phyloP scores from a whole-genome alignment of 2,888 invertebrate species.

The Agriopis aurantiaria region DNA sequence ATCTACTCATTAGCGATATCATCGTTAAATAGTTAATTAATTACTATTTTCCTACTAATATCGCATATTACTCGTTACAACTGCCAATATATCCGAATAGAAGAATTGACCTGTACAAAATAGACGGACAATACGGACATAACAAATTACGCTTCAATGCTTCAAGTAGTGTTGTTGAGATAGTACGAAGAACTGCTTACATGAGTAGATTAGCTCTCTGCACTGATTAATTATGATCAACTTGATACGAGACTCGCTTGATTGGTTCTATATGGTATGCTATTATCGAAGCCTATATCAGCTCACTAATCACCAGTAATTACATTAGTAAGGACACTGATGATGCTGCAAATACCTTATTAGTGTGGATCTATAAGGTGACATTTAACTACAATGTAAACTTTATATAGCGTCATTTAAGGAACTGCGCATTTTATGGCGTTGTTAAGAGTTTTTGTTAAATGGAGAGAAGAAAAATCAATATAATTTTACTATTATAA shows the following conservation, averaged over 20 bases:
- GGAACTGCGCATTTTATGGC: no score
- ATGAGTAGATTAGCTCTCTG: background rate
- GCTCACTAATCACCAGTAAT: conserved; percentile 10
- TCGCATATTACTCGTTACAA: background rate
- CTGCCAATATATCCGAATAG: background rate
- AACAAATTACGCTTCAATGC: background rate
- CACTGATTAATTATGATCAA: conserved; percentile 6
- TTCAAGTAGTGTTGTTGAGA: background rate
- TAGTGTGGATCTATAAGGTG: background rate
- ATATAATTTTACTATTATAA: no score
- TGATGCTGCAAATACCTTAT: background rate
- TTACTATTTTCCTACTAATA: background rate
- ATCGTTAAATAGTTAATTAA: background rate
- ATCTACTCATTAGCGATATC: background rate
- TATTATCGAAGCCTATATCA: conserved; percentile 1
- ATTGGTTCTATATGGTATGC: background rate
- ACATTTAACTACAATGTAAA: background rate
- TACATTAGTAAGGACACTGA: conserved; percentile 7
- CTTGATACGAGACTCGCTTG: conserved; percentile 4
- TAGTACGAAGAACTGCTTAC: conserved; percentile 1
- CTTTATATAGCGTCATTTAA: no score
- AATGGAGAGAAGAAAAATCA: no score
- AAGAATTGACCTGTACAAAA: background rate
- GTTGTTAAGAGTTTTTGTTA: no score
- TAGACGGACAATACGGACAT: background rate